Base-by-base conservation (phyloP, 2,113 vertebrate species). In the Mus spicilegus region DNA sequence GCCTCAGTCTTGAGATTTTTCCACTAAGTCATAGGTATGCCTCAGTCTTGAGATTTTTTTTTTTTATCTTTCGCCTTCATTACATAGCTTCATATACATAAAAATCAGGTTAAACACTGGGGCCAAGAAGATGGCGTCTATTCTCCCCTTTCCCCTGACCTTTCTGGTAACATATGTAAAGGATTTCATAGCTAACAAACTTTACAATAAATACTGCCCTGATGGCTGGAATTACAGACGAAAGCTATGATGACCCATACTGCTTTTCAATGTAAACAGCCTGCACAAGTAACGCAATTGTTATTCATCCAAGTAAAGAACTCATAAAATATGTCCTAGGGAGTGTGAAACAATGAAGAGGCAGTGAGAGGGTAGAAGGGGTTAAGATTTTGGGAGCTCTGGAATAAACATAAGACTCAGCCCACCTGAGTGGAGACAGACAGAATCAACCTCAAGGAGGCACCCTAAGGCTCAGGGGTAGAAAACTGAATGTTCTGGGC, bases 381-480 rank as follows among this genome's bases (percentile, higher is more conserved):
- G 63, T 28, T 33, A 84, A 88, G 54, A 20, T n/a, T 4, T 58
- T 65, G 26, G 73, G 58, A 81, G 36, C 17, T 11, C 0, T 58
- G 26, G 46, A 72, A 65, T 65, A 9, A 94, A 91, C 75, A n/a
- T 67, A 17, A 72, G 20, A 33, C 42, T 39, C 30, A 26, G 6
- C 7, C 5, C 5, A 54, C 4, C 13, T 77, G 61, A 63, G 28
- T 16, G 13, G 7, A 11, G 56, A 61, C 73, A 46, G 36, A 67
- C 10, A 39, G 2, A 10, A n/a, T 39, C 65, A 39, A 8, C 16
- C 13, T 65, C 33, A 14, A n/a, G 4, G 6, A 4, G 39, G 10
- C 22, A 4, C 0, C 3, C 16, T 1, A 36, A 13, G 22, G 36
- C 2, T 8, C 2, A n/a, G 26, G 7, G 1, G 7, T 24, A 89